Conservation (phyloP, 2,113 vertebrate species). For the Holacanthus passer region DNA sequence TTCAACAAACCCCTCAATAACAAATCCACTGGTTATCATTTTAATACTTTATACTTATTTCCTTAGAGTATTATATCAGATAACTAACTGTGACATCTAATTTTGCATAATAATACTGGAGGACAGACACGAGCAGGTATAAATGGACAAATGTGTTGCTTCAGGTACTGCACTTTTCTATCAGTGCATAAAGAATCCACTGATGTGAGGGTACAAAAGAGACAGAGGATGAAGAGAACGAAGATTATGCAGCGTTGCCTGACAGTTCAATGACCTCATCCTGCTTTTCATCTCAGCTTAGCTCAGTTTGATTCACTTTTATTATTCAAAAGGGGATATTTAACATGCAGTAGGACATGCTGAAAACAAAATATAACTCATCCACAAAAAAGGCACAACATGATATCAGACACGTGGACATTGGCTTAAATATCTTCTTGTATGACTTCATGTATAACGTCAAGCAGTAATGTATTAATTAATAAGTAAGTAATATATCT, state of each 20-base stretch:
- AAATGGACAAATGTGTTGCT: conserved; percentile 36
- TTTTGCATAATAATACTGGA: conserved; percentile 5
- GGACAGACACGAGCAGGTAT: conserved; percentile 17
- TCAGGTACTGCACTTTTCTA: conserved; percentile 31
- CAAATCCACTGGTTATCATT: not conserved
- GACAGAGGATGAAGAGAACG: conserved; percentile 40
- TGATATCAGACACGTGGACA: not conserved
- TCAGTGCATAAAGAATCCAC: conserved; percentile 35
- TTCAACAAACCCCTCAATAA: not conserved
- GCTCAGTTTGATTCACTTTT: conserved; percentile 46
- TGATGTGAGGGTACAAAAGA: conserved; percentile 58
- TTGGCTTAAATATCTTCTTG: not conserved
- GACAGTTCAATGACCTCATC: conserved; percentile 63
- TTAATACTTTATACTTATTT: not conserved
- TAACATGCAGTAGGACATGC: not conserved
- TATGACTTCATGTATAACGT: not conserved
- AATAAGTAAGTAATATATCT: conserved; percentile 13
- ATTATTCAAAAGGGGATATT: conserved; percentile 22
- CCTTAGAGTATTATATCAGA: not conserved
- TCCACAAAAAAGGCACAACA: not conserved
- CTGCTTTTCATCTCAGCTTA: conserved; percentile 64
- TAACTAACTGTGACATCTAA: conserved; percentile 2
- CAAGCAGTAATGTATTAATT: not conserved
- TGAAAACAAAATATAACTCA: conserved; percentile 3
- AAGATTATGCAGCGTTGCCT: conserved; percentile 51